Conservation (phyloP, 1,140 invertebrate genomes). For the Zaprionus taronus region DNA sequence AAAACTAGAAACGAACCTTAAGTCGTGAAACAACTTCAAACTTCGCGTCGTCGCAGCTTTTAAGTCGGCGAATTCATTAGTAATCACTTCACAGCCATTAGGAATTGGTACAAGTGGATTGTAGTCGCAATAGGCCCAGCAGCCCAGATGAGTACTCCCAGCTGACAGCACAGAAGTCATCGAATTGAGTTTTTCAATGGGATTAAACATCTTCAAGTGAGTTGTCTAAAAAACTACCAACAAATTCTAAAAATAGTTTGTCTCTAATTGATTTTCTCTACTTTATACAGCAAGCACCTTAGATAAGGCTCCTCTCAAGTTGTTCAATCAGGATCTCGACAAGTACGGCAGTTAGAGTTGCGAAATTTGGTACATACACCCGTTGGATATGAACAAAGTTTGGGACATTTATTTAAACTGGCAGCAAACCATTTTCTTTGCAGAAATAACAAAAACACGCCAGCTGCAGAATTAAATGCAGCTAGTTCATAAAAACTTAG, state of each 20-base stretch:
- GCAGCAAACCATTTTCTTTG: too few species aligned
- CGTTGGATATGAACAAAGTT: too few species aligned
- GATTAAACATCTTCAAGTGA: background rate
- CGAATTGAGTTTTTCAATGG: background rate
- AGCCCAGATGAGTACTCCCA: background rate
- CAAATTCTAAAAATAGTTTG: background rate
- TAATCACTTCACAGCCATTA: slow-evolving; percentile 79
- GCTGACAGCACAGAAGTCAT: background rate
- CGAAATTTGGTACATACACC: too few species aligned
- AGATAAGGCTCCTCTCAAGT: too few species aligned
- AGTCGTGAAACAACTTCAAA: background rate
- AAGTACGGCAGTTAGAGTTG: too few species aligned
- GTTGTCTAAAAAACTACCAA: background rate
- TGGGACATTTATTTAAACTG: too few species aligned
- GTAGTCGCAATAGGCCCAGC: slow-evolving; percentile 10
- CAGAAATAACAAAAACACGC: too few species aligned
- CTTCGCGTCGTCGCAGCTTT: slow-evolving; percentile 52
- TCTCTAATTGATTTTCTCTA: background rate
- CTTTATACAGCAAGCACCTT: background rate
- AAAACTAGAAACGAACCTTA: background rate
- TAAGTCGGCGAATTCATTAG: slow-evolving; percentile 72
- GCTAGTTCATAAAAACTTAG: background rate
- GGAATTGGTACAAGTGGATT: slow-evolving; percentile 77
- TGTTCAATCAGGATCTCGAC: too few species aligned
- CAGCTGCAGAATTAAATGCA: background rate